These are phyloP conservation scores for Silvanus unidentatus DNA, from an alignment of 2,888 invertebrate species.

Conservation along the genomic window DNA sequence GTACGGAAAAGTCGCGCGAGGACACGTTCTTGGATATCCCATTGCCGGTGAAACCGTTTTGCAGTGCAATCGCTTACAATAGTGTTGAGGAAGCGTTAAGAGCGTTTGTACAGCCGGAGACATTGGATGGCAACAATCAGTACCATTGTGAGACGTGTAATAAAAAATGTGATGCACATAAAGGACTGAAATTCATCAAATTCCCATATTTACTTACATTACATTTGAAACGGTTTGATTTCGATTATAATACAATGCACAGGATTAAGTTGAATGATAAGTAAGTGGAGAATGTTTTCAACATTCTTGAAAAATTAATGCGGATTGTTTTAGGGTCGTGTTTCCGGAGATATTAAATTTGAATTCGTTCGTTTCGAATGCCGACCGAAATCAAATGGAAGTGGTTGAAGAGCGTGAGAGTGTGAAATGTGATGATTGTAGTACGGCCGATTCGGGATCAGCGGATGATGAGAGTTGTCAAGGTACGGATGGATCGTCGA, in stretches of 20 bases:
- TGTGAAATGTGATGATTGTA: constrained; percentile 59
- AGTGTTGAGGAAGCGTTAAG: constrained; percentile 76
- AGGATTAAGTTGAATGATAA: constrained; percentile 83
- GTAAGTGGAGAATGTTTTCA: constrained; percentile 53
- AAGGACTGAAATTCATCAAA: constrained; percentile 78
- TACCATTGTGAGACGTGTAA: constrained; percentile 82
- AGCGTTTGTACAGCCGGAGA: constrained; percentile 81
- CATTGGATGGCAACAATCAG: constrained; percentile 75
- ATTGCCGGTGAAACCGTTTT: constrained; percentile 77
- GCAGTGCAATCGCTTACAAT: constrained; percentile 67
- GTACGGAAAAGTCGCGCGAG: constrained; percentile 72
- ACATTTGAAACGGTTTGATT: constrained; percentile 85
- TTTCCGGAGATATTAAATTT: constrained; percentile 76
- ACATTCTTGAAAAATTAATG: too few relatives aligned
- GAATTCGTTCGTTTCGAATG: constrained; percentile 58
- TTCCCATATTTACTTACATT: constrained; percentile 83
- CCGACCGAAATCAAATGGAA: constrained; percentile 36
- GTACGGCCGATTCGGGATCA: constrained; percentile 64
- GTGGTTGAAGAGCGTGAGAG: constrained; percentile 47
- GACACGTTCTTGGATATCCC: constrained; percentile 84
- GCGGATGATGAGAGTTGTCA: constrained; percentile 59
- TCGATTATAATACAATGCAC: constrained; percentile 77
- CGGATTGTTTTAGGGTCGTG: constrained; percentile 67
- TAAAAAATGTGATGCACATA: constrained; percentile 83
- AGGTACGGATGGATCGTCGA: constrained; percentile 44